A percentile compares a stretch with the other conserved stretches of the same genome.
Conservation (phyloP, 2,113 vertebrate genomes). For the Prietella phreatophila region DNA sequence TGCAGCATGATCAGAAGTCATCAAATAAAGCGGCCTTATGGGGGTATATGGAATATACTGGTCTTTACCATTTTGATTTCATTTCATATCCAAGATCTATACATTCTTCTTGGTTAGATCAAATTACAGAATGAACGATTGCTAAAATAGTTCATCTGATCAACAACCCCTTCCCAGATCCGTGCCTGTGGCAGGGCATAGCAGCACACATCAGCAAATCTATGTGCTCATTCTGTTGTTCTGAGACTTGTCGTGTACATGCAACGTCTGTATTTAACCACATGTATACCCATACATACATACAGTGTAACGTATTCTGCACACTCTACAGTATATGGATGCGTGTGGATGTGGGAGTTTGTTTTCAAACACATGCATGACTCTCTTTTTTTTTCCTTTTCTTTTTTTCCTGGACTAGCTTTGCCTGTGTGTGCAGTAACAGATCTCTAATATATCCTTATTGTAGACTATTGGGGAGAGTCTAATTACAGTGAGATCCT, state of each 20-base stretch:
- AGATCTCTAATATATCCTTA: conserved; percentile 93
- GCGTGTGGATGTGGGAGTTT: conserved; percentile 33
- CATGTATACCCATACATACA: conserved; percentile 53
- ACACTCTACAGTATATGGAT: conserved; percentile 14
- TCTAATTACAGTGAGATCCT: conserved; percentile 99
- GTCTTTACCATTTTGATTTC: background rate
- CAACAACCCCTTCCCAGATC: background rate
- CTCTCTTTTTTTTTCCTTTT: conserved; percentile 8
- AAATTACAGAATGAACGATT: background rate
- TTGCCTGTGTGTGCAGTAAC: conserved; percentile 80
- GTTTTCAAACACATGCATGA: conserved; percentile 47
- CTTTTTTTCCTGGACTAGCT: conserved; percentile 55
- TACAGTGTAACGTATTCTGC: conserved; percentile 52
- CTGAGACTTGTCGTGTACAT: conserved; percentile 53
- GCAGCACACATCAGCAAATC: conserved; percentile 66
- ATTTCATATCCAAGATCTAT: background rate
- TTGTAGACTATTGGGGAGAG: conserved; percentile 99
- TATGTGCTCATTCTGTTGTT: conserved; percentile 61
- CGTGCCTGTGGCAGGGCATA: conserved; percentile 46
- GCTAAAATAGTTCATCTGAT: background rate
- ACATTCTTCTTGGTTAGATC: background rate
- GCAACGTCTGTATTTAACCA: conserved; percentile 45
- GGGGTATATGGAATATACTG: background rate
- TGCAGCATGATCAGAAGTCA: background rate
- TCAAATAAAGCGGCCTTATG: background rate